Percentiles rank a stretch among this genome's conserved stretches.
Conservation (phyloP, 2,113 vertebrate species). For the Mormyrus iriodes region DNA sequence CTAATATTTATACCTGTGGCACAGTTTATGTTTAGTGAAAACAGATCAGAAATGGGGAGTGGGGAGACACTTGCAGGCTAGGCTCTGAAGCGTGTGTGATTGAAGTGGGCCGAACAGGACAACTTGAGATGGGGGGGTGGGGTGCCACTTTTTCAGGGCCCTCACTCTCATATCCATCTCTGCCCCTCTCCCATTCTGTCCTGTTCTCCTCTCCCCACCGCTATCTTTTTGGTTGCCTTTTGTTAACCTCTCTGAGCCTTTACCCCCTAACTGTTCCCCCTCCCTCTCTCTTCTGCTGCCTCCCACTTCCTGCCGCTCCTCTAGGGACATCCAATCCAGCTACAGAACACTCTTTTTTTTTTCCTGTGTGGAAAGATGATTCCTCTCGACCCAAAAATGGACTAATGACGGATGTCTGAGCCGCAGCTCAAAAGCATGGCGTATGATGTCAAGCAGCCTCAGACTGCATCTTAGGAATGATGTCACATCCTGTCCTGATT, state of each 20-base stretch:
- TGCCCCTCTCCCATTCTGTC: background rate
- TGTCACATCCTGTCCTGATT: background rate
- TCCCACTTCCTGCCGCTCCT: background rate
- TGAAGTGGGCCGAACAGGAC: background rate
- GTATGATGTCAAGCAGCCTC: background rate
- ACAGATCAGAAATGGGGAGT: background rate
- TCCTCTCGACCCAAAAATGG: background rate
- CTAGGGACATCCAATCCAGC: background rate
- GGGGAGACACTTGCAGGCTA: background rate
- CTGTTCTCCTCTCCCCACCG: slow-evolving; percentile 16
- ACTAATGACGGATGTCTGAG: background rate
- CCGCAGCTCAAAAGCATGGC: background rate
- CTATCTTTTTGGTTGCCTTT: slow-evolving; percentile 16
- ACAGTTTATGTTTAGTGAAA: background rate
- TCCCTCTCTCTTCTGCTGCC: background rate
- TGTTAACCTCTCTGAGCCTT: background rate
- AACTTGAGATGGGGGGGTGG: background rate
- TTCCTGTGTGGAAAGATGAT: background rate
- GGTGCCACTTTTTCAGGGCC: background rate
- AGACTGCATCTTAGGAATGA: background rate
- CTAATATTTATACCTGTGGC: background rate
- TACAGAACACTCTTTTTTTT: background rate
- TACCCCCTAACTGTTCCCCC: background rate
- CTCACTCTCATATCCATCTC: slow-evolving; percentile 14
- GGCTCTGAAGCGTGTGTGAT: background rate